Evolutionary conservation across 2,797 vertebrate genomes (phyloP).

Genomic region (Gobionotothen gibberifrons): DNA sequence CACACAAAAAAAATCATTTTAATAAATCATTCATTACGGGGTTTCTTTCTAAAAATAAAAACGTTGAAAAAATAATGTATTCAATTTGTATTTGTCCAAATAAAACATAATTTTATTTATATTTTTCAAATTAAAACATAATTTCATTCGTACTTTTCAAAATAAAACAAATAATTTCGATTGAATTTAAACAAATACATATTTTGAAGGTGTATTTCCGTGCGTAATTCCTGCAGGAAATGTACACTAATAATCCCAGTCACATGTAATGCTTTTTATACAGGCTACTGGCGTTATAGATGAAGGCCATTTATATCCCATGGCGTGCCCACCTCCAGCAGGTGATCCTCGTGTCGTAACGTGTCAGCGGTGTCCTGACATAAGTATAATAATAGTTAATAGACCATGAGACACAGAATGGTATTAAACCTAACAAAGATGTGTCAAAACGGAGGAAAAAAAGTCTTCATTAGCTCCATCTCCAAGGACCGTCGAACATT

Average conservation of each 20-base stretch:
- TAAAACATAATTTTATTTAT: too few species aligned
- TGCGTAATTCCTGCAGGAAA: neutral
- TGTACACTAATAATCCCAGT: neutral
- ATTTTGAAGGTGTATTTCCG: neutral
- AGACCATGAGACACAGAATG: conserved; percentile 92
- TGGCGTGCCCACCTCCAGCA: conserved; percentile 87
- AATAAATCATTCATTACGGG: neutral
- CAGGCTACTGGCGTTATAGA: conserved; percentile 71
- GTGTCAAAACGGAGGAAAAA: conserved; percentile 85
- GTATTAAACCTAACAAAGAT: conserved; percentile 94
- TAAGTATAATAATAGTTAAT: conserved; percentile 96
- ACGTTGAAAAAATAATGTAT: too few species aligned
- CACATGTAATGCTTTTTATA: conserved; percentile 55
- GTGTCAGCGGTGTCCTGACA: conserved; percentile 90
- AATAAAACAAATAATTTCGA: neutral
- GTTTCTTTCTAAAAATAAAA: neutral
- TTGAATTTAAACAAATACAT: neutral
- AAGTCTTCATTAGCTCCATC: conserved; percentile 97
- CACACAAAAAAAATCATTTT: conserved; percentile 18
- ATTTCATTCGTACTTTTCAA: too few species aligned
- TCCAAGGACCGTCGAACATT: conserved; percentile 97
- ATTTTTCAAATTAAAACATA: too few species aligned
- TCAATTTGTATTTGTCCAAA: too few species aligned
- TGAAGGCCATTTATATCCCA: conserved; percentile 78
- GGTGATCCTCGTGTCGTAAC: conserved; percentile 91